Evolutionary conservation across 2,797 vertebrate genomes (phyloP), one percentile per base, ranked within the genome.

Genomic region (Triplophysa yarkandensis): DNA sequence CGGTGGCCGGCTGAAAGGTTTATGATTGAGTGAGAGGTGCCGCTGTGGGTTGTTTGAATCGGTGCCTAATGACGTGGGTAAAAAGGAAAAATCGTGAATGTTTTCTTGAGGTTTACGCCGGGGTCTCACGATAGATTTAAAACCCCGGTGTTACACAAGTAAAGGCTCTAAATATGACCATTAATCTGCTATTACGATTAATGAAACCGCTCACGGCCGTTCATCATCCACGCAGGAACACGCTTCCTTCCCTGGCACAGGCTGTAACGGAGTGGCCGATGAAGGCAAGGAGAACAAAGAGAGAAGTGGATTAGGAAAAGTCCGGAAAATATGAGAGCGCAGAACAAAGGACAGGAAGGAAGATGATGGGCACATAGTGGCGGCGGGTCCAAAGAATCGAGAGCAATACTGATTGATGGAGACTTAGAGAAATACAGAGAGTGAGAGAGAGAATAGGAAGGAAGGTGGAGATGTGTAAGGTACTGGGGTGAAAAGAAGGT

Each of bases 291-390:
- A 60, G 50, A 77, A 79, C 54, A 76, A 81, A 62, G 68, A 61
- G 46, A 64, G 39, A 76, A 78, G 78, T 73, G 36, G 55, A 78
- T 73, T 60, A 43, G 57, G 74, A 60, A 48, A 28, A 27, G 46
- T 67, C 70, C 32, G 61, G 73, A 81, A 76, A 41, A 55, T 44
- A 39, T 39, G 52, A 66, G 36, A 41, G 43, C 17, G 55, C 43
- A 27, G 68, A 80, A 75, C 69, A 83, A 78, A 78, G 77, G 68
- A 63, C 76, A 74, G 73, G 76, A 83, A 77, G 73, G 52, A 77
- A 21, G 28, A 58, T 67, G 73, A 72, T 60, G 30, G 75, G 11
- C 43, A 9, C 32, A 46, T 30, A 28, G 46, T 64, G 48, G 34
- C 46, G 32, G 68, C 48, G 13, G 14, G 52, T 57, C 60, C 21